phyloP scores from a whole-genome alignment of 2,113 vertebrate species.

The Chlamydotis undulata region DNA sequence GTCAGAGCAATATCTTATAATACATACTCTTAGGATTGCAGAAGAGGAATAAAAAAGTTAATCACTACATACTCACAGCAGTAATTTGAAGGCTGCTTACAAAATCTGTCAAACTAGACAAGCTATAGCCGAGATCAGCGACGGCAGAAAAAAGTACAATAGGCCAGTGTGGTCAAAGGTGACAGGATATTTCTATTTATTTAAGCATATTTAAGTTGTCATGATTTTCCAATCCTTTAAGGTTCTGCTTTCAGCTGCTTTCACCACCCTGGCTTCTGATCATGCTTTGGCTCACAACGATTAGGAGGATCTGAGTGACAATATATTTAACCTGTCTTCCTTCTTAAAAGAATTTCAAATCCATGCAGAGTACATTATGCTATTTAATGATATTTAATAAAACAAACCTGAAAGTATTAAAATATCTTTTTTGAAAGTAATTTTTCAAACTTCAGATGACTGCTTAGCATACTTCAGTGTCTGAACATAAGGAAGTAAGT shows the following conservation, averaged over 20 bases:
- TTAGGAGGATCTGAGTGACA: neutral
- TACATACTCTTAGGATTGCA: neutral
- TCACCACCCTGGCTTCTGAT: neutral
- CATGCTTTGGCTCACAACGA: neutral
- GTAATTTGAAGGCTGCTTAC: conserved; percentile 48
- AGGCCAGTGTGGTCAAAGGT: neutral
- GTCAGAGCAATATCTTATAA: conserved; percentile 5
- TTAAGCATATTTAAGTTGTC: conserved; percentile 1
- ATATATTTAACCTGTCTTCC: neutral
- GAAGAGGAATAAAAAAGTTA: conserved; percentile 51
- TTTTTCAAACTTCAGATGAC: conserved; percentile 22
- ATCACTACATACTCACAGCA: conserved; percentile 29
- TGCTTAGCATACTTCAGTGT: neutral
- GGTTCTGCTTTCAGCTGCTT: neutral
- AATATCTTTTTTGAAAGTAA: neutral
- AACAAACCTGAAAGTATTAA: neutral
- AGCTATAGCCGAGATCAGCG: neutral
- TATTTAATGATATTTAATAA: neutral
- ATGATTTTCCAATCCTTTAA: neutral
- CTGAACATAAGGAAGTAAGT: conserved; percentile 32
- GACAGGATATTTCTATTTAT: conserved; percentile 11
- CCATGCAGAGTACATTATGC: neutral
- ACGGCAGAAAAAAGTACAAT: neutral
- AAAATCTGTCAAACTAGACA: conserved; percentile 37
- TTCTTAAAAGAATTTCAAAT: neutral